Percentiles rank a stretch among this genome's conserved stretches.
Evolutionary conservation across 2,888 invertebrate species (phyloP).

Genomic region (Cyclophora punctaria): DNA sequence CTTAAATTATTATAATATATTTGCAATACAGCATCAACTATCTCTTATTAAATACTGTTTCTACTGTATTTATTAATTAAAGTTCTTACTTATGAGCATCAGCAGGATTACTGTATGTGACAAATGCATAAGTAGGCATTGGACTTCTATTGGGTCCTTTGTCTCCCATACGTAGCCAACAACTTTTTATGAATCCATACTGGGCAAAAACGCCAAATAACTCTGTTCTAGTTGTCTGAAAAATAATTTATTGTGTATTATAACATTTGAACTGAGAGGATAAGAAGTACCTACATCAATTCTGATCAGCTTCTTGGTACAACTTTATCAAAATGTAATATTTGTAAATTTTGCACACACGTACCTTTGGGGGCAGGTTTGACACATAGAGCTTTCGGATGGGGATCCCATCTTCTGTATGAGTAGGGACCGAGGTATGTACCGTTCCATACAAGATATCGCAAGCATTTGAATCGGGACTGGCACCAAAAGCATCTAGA

Average conservation of each 20-base stretch:
- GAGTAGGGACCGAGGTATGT: constrained; percentile 63
- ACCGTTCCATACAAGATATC: constrained; percentile 35
- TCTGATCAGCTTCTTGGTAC: neutral
- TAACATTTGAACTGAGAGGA: no score
- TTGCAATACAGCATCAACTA: no score
- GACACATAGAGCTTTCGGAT: constrained; percentile 75
- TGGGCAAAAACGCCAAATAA: constrained; percentile 69
- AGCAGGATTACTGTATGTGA: constrained; percentile 67
- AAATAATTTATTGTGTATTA: constrained; percentile 11
- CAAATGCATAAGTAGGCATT: constrained; percentile 70
- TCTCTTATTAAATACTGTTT: no score
- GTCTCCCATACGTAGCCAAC: constrained; percentile 68
- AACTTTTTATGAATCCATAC: constrained; percentile 74
- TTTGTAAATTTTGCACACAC: constrained; percentile 5
- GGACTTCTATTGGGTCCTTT: constrained; percentile 43
- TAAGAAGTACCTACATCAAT: neutral
- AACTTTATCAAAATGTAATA: no score
- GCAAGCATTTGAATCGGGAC: constrained; percentile 38
- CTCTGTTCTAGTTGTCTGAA: constrained; percentile 71
- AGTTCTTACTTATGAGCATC: constrained; percentile 69
- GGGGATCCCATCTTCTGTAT: constrained; percentile 74
- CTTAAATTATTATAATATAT: no score
- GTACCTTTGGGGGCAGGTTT: constrained; percentile 74
- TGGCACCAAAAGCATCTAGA: constrained; percentile 47
- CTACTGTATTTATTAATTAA: neutral